Evolutionary conservation across 2,888 invertebrate genomes (phyloP).

Genomic region (Eupeodes latifasciatus): DNA sequence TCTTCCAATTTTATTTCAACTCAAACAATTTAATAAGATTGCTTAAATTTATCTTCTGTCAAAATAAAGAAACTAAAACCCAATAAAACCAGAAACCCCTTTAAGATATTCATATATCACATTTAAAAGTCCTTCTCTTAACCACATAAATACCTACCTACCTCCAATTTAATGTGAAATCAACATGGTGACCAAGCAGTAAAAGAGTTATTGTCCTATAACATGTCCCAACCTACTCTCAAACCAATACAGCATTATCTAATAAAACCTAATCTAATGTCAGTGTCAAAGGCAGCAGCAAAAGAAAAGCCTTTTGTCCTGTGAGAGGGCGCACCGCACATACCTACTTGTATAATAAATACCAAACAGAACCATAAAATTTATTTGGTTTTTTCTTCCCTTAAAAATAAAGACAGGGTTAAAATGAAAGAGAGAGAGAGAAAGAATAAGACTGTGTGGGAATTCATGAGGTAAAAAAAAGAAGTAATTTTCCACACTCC

Average conservation of each 20-base stretch:
- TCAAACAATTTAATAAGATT: too few species aligned
- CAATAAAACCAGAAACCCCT: too few species aligned
- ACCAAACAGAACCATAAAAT: slow-evolving; percentile 33
- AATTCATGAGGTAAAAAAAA: neutral
- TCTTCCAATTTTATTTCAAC: too few species aligned
- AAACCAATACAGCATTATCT: slow-evolving; percentile 19
- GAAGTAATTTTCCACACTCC: neutral
- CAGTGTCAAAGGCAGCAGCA: slow-evolving; percentile 40
- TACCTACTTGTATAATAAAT: slow-evolving; percentile 28
- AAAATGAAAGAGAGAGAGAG: neutral
- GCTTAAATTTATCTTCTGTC: too few species aligned
- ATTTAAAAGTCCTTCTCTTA: neutral
- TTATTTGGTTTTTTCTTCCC: slow-evolving; percentile 31
- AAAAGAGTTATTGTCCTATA: slow-evolving; percentile 25
- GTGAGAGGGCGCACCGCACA: neutral
- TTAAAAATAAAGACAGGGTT: too few species aligned
- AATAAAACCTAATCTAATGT: slow-evolving; percentile 49
- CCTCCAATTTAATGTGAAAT: slow-evolving; percentile 2
- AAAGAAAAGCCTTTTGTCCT: neutral
- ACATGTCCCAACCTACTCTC: neutral
- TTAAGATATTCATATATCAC: slow-evolving; percentile 16
- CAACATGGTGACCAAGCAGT: slow-evolving; percentile 14
- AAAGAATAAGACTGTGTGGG: neutral
- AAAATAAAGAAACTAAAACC: too few species aligned
- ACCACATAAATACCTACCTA: slow-evolving; percentile 20